Evolutionary conservation across 2,113 vertebrate species (phyloP), one percentile per base, ranked within the genome.

Genomic region (Lampris incognitus): DNA sequence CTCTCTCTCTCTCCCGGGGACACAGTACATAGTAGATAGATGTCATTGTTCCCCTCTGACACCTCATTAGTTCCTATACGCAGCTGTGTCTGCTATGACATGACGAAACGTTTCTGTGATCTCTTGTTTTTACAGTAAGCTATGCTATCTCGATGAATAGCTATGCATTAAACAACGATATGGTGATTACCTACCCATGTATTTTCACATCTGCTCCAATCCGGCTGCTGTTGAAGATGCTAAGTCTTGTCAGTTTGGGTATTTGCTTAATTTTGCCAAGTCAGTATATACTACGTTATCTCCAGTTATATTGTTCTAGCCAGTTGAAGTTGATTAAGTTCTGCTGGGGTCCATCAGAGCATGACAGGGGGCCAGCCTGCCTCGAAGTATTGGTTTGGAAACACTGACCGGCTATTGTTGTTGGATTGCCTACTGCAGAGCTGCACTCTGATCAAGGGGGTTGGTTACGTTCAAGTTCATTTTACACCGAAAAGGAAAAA

Each of bases 381-480:
- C 42, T 62, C 9, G 50, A 42, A 24, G 24, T 24, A 24, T 69
- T 49, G 40, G 56, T 24, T 39, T 46, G 3, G 37, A 73, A 50
- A 73, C 55, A 41, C 49, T 0, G 13, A 9, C 40, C 40, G 13
- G 5, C 64, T 71, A 4, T 37, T 65, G 51, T 52, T 75, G 57
- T 56, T 38, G 9, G 9, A 11, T 40, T 61, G 46, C 37, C 50
- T 5, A 52, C 37, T 46, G 13, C 55, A 8, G n/a, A 49, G 54
- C 4, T 1, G 4, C 54, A 1, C 42, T 66, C 59, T 40, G 57
- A 62, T 77, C 36, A 67, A 48, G 57, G 39, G 5, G 38, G 40
- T 1, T 54, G 42, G 66, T 80, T 68, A 46, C 62, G 10, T 65
- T 83, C 40, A 57, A 77, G 46, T 78, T 74, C 11, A 74, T 81